Evolutionary conservation across 23 tunicate genomes (phyloP).

Genomic region (Corella eumyota): DNA sequence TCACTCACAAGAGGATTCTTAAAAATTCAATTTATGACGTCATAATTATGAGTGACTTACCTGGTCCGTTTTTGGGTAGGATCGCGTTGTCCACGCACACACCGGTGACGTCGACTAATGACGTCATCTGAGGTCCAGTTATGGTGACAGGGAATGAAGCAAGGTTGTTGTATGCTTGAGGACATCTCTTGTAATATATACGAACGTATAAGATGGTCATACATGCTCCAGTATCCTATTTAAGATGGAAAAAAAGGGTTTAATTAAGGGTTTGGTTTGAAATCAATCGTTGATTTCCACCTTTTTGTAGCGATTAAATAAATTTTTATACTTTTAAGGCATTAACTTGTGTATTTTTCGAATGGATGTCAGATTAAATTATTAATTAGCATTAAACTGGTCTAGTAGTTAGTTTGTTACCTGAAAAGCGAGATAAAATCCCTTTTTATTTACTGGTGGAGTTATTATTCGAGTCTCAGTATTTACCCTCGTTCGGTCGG

Average conservation of each 20-base stretch:
- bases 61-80: conserved; percentile 6
- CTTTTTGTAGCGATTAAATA: no score
- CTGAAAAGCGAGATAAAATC: conserved; percentile 46
- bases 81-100: conserved; percentile 39
- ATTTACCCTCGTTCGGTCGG: conserved; percentile 7
- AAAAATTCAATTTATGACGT: no score
- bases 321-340: no score
- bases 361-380: no score
- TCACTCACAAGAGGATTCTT: no score
- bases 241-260: no score
- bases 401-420: no score
- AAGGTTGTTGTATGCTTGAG: conserved; percentile 21
- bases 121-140: conserved; percentile 47
- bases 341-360: no score
- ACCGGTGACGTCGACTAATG: conserved; percentile 44
- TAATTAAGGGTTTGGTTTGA: no score
- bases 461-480: conserved; percentile 19
- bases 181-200: conserved; percentile 64
- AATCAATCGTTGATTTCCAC: no score
- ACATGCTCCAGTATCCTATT: conserved; percentile 90
- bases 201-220: conserved; percentile 70
- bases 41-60: conserved; percentile 14
- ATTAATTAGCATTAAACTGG: no score
- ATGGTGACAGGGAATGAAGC: conserved; percentile 46
- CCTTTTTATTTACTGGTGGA: conserved; percentile 16